Base-by-base conservation (phyloP, 1,140 invertebrate species). In the Drosophila fuyamai region DNA sequence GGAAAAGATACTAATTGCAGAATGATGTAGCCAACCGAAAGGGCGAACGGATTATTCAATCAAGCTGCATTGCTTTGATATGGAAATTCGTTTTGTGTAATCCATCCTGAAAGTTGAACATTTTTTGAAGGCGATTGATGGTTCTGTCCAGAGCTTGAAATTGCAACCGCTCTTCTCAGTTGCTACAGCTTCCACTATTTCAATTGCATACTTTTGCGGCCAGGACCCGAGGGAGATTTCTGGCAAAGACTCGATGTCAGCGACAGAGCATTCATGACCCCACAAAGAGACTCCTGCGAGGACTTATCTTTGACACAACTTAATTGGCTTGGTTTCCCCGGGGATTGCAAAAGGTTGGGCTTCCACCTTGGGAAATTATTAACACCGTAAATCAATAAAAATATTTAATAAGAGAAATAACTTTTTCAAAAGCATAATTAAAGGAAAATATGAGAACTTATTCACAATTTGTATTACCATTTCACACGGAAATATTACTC, bases 261-360 rank as follows among this genome's bases (percentile, higher is more conserved):
- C 54, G 32, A 35, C 41, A 50, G 44, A 12, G 13, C 36, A 36
- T 61, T 36, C 4, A n/a, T 40, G 35, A 23, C 16, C 50, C 54
- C 36, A 44, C 51, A 70, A 60, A 54, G 50, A 48, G 62, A 23
- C 51, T 48, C 41, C 60, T 38, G 48, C 44, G 43, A 58, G 35
- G 35, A 53, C 44, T 18, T 12, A 56, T 44, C 43, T 51, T 62
- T 68, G 59, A 10, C 48, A 56, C 63, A 76, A 43, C 65, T 54
- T 73, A 72, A 82, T 88, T 86, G 71, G 56, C 48, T 58, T 16
- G 63, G 93, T 97, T 58, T 18, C 38, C 18, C 23, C 5, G 43
- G 51, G 43, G 97, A 98, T 93, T 97, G 97, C 93, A 93, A 98
- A 48, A 94, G 95, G 16, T 93, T 98, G 71, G 97, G 97, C 18